phyloP scores from a whole-genome alignment of 1,140 invertebrate species.

The Oppia nitens region DNA sequence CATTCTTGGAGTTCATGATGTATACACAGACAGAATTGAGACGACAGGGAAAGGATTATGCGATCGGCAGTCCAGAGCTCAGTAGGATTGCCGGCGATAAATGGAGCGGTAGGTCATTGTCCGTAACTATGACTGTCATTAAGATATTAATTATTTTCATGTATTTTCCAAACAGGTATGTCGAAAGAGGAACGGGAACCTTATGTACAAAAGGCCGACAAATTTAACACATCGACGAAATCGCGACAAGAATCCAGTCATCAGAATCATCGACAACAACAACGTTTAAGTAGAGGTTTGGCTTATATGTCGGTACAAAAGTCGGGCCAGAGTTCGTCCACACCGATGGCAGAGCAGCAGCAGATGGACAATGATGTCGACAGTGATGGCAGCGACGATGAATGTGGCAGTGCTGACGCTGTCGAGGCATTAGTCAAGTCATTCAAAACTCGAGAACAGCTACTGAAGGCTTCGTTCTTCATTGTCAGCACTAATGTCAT shows the following conservation, averaged over 20 bases:
- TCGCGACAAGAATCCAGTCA: too few species aligned
- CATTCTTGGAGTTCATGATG: neutral
- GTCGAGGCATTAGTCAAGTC: neutral
- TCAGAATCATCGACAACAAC: too few species aligned
- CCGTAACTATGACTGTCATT: neutral
- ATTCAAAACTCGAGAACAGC: neutral
- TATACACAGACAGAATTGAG: neutral
- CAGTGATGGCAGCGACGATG: neutral
- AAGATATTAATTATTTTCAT: neutral
- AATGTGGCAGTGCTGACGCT: neutral
- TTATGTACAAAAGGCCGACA: neutral
- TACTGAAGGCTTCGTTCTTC: neutral
- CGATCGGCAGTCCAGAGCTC: neutral
- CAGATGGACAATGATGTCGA: too few species aligned
- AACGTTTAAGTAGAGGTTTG: too few species aligned
- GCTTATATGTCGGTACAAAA: too few species aligned
- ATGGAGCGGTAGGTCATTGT: neutral
- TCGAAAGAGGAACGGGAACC: neutral
- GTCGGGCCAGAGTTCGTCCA: neutral
- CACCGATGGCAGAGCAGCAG: too few species aligned
- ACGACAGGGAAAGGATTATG: neutral
- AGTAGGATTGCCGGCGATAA: neutral
- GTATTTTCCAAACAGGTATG: neutral
- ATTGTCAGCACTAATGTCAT: neutral
- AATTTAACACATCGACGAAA: neutral